phyloP scores from a whole-genome alignment of 2,113 vertebrate genomes.

The Corapipo altera region DNA sequence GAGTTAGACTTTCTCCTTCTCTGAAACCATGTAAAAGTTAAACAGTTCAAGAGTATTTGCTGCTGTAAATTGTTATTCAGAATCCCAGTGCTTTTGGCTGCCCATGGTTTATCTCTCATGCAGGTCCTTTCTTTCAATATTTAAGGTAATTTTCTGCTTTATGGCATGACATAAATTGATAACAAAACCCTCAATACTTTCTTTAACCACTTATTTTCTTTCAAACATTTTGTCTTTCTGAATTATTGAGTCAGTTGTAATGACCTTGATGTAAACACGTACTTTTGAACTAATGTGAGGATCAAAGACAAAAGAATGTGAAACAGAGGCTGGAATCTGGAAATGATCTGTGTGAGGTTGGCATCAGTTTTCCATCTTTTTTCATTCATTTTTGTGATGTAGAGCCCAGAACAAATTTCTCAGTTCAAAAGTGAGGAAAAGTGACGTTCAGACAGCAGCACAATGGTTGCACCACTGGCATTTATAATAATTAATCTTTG shows the following conservation, averaged over 20 bases:
- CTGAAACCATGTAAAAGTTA: slow-evolving; percentile 48
- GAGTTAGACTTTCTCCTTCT: slow-evolving; percentile 41
- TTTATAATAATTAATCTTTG: not conserved
- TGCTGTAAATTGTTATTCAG: slow-evolving; percentile 40
- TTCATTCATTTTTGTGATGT: not conserved
- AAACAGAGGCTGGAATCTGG: not conserved
- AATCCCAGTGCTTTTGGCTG: not conserved
- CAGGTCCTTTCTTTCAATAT: not conserved
- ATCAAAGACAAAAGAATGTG: slow-evolving; percentile 14
- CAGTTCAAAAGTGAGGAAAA: not conserved
- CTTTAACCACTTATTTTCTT: slow-evolving; percentile 51
- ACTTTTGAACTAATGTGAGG: slow-evolving; percentile 16
- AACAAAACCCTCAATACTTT: not conserved
- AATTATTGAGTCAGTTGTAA: slow-evolving; percentile 30
- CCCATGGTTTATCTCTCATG: slow-evolving; percentile 3
- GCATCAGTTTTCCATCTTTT: not conserved
- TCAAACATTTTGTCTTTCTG: not conserved
- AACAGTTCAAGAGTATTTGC: slow-evolving; percentile 48
- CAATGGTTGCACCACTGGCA: not conserved
- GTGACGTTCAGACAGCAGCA: not conserved
- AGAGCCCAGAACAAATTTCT: not conserved
- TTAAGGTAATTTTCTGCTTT: slow-evolving; percentile 43
- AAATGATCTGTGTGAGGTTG: not conserved
- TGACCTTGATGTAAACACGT: slow-evolving; percentile 51
- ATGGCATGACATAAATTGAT: slow-evolving; percentile 18